Conservation (phyloP, 2,888 invertebrate genomes). For the Microctonus brassicae region DNA sequence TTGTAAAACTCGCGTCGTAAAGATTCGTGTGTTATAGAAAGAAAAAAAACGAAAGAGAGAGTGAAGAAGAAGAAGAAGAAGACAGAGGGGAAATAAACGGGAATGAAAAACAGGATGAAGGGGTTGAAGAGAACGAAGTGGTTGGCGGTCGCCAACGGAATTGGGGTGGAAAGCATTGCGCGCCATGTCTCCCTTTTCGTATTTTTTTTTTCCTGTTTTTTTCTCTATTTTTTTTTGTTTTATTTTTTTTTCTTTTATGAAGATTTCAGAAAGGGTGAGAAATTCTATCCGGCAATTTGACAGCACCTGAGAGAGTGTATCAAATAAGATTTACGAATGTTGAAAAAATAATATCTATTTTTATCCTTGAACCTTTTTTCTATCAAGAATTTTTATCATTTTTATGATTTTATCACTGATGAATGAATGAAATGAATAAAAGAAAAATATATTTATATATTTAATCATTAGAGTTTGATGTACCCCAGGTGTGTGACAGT, state of each 20-base stretch:
- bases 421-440: not conserved
- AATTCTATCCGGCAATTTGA: conserved; percentile 46
- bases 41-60: conserved; percentile 6
- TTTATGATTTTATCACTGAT: not conserved
- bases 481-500: not conserved
- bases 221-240: conserved; percentile 21
- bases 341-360: conserved; percentile 7
- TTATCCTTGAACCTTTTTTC: not conserved
- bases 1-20: conserved; percentile 8
- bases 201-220: conserved; percentile 16
- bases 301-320: conserved; percentile 27
- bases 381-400: not conserved
- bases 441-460: not conserved
- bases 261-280: conserved; percentile 23
- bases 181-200: conserved; percentile 24
- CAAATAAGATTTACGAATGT: conserved; percentile 41
- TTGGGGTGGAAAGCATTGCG: conserved; percentile 37
- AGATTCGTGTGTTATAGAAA: conserved; percentile 1
- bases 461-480: not conserved
- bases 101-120: not conserved
- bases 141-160: conserved; percentile 36
- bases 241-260: conserved; percentile 13
- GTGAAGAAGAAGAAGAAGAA: not conserved
- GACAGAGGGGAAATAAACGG: not conserved
- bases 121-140: not conserved